These are phyloP conservation scores for Bibio marci DNA, from an alignment of 2,888 invertebrate genomes.

Conservation along the genomic window DNA sequence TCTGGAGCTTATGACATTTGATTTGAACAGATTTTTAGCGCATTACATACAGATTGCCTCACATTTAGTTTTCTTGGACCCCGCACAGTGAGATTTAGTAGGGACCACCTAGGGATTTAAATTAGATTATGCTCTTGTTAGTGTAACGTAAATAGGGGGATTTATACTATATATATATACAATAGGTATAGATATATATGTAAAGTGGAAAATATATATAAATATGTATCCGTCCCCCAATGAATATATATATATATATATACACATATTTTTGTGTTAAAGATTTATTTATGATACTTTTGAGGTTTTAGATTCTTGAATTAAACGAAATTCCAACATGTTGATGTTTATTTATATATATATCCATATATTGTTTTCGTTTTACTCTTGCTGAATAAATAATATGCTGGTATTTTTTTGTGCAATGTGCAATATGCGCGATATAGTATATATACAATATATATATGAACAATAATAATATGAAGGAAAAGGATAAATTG, in stretches of 20 bases:
- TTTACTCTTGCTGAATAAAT: background rate
- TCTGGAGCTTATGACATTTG: constrained; percentile 4
- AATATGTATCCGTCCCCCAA: background rate
- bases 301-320: constrained; percentile 8
- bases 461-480: too few species aligned
- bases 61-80: constrained; percentile 3
- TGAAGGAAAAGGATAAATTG: too few species aligned
- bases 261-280: background rate
- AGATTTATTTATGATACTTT: constrained; percentile 11
- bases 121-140: constrained; percentile 4
- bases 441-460: too few species aligned
- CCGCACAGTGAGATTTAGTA: constrained; percentile 2
- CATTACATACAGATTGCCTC: constrained; percentile 5
- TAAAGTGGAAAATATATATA: too few species aligned
- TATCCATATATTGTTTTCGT: background rate
- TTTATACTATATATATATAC: too few species aligned
- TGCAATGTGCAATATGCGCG: too few species aligned
- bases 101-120: constrained; percentile 6
- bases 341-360: background rate
- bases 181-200: too few species aligned
- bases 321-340: constrained; percentile 4
- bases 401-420: too few species aligned
- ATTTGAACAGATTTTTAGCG: constrained; percentile 8
- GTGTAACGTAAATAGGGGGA: too few species aligned
- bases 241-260: too few species aligned